phyloP scores from a whole-genome alignment of 2,113 vertebrate species.

The Chlamydotis undulata region DNA sequence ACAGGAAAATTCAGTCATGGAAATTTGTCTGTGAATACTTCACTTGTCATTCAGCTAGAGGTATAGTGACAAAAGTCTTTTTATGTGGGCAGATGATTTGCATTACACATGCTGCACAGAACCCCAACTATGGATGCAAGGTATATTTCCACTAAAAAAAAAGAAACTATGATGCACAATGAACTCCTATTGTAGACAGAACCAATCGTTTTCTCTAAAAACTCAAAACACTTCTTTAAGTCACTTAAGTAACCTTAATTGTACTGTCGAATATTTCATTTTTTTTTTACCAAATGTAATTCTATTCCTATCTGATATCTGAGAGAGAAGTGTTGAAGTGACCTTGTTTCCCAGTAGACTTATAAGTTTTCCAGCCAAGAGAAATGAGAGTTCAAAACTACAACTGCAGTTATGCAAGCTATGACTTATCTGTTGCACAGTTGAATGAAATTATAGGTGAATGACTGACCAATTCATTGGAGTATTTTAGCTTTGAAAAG shows the following conservation, averaged over 20 bases:
- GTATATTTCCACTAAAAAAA: background rate
- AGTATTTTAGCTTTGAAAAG: background rate
- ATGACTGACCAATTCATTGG: background rate
- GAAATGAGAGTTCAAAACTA: background rate
- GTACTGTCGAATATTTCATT: background rate
- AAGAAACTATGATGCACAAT: background rate
- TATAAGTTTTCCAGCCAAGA: background rate
- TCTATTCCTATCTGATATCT: background rate
- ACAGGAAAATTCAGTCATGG: background rate
- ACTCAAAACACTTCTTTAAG: background rate
- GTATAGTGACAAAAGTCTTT: background rate
- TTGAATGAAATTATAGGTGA: background rate
- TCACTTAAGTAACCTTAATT: background rate
- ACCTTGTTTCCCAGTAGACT: background rate
- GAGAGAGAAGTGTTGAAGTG: background rate
- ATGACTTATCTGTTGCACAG: background rate
- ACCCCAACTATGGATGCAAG: background rate
- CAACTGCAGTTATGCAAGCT: background rate
- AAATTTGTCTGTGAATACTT: background rate
- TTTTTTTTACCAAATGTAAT: background rate
- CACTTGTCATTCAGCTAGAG: background rate
- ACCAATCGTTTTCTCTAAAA: background rate
- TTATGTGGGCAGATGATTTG: background rate
- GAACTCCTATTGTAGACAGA: background rate
- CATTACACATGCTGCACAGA: background rate